phyloP scores from a whole-genome alignment of 2,888 invertebrate species.

The Eugnorisma glareosa region DNA sequence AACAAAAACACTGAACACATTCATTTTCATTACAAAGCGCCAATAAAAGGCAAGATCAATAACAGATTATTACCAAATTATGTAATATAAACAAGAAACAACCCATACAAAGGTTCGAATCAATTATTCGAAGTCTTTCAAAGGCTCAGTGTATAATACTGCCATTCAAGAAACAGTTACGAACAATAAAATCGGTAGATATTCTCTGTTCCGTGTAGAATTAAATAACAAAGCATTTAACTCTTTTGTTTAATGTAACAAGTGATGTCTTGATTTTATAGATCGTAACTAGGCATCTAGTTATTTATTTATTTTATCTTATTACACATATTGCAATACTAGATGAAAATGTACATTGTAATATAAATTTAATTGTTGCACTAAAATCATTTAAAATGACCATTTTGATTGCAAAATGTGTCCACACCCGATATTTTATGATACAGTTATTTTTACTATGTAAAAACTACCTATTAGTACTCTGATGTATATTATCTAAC shows the following conservation, averaged over 20 bases:
- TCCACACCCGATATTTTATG: too few species aligned
- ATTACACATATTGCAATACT: too few species aligned
- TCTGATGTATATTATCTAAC: too few species aligned
- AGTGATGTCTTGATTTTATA: slow-evolving; percentile 28
- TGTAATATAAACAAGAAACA: slow-evolving; percentile 68
- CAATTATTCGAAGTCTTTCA: slow-evolving; percentile 71
- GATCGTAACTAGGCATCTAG: not conserved
- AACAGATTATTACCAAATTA: slow-evolving; percentile 71
- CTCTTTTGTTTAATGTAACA: slow-evolving; percentile 34
- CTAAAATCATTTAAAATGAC: too few species aligned
- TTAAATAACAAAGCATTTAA: slow-evolving; percentile 37
- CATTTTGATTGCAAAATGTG: too few species aligned
- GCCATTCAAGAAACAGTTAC: slow-evolving; percentile 66
- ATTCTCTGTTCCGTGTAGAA: slow-evolving; percentile 38
- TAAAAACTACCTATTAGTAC: too few species aligned
- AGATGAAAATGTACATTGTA: too few species aligned
- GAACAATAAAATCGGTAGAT: slow-evolving; percentile 66
- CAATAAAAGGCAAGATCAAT: slow-evolving; percentile 65
- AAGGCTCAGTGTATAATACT: slow-evolving; percentile 59
- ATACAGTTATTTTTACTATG: too few species aligned
- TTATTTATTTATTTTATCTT: too few species aligned
- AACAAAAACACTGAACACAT: slow-evolving; percentile 46
- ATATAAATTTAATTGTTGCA: too few species aligned
- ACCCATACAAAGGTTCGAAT: slow-evolving; percentile 67
- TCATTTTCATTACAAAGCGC: slow-evolving; percentile 47